Conservation (phyloP, 92 coral and sea anemone species). For the Micromussa lordhowensis region DNA sequence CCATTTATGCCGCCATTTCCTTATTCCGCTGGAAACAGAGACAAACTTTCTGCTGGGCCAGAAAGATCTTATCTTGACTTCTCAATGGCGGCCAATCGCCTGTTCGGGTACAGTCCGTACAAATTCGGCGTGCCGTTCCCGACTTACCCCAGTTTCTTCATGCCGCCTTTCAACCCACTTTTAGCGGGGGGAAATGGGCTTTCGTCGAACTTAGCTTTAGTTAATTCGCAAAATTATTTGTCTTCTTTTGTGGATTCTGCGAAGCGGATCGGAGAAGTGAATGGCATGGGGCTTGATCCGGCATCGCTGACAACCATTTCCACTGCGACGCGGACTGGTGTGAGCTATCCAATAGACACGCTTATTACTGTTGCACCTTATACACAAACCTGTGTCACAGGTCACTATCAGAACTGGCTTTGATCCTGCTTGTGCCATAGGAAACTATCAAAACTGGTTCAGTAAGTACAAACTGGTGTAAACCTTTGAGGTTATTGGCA, state of each 20-base stretch:
- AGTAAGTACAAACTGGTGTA: background rate
- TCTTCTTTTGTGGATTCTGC: constrained; percentile 65
- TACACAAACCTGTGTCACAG: constrained; percentile 86
- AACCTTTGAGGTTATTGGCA: background rate
- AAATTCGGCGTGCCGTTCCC: constrained; percentile 83
- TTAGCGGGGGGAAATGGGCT: constrained; percentile 72
- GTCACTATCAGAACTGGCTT: constrained; percentile 93
- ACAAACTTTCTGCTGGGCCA: constrained; percentile 25
- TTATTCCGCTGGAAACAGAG: constrained; percentile 13
- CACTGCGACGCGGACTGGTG: constrained; percentile 81
- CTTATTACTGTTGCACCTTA: constrained; percentile 96
- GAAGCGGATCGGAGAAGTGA: constrained; percentile 56
- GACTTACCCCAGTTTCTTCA: constrained; percentile 74
- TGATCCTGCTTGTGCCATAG: constrained; percentile 6
- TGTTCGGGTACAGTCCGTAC: constrained; percentile 76
- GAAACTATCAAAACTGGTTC: background rate
- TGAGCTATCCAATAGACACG: constrained; percentile 83
- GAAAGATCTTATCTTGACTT: constrained; percentile 46
- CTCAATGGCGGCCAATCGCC: constrained; percentile 49
- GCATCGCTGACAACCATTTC: constrained; percentile 70
- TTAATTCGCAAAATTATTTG: constrained; percentile 77
- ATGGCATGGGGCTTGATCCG: constrained; percentile 44
- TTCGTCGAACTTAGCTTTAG: constrained; percentile 85
- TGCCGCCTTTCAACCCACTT: constrained; percentile 89
- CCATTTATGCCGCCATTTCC: constrained; percentile 37